These are phyloP conservation scores for Polyploca ridens DNA, from an alignment of 2,888 invertebrate genomes.

Conservation along the genomic window DNA sequence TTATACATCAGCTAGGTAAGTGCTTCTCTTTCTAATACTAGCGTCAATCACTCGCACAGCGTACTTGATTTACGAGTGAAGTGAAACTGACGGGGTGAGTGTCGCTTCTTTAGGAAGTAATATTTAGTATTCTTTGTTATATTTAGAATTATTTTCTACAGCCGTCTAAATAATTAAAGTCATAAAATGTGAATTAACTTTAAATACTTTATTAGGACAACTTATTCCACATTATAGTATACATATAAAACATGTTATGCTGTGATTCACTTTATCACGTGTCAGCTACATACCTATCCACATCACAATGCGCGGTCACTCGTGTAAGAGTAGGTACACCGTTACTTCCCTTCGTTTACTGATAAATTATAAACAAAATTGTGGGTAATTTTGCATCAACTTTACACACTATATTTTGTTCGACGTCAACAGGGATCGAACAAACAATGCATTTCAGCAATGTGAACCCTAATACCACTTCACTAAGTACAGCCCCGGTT, in stretches of 20 bases:
- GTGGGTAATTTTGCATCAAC: slow-evolving; percentile 73
- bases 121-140: too few species aligned
- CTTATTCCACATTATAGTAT: slow-evolving; percentile 83
- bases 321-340: slow-evolving; percentile 64
- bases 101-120: too few species aligned
- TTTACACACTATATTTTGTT: slow-evolving; percentile 83
- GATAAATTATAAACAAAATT: slow-evolving; percentile 72
- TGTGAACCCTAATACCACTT: slow-evolving; percentile 54
- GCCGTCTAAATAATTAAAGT: slow-evolving; percentile 74
- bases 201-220: slow-evolving; percentile 85
- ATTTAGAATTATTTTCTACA: slow-evolving; percentile 33
- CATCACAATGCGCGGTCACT: slow-evolving; percentile 80
- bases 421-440: slow-evolving; percentile 75
- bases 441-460: slow-evolving; percentile 60
- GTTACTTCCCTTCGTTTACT: slow-evolving; percentile 59
- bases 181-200: slow-evolving; percentile 79
- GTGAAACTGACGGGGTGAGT: too few species aligned
- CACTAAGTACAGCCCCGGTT: slow-evolving; percentile 45
- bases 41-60: too few species aligned
- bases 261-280: slow-evolving; percentile 82
- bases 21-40: too few species aligned
- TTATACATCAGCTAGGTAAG: too few species aligned
- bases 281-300: slow-evolving; percentile 82
- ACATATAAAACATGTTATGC: slow-evolving; percentile 83
- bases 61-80: too few species aligned